Evolutionary conservation across 2,888 invertebrate species (phyloP).

Genomic region (Lochmaea crataegi): DNA sequence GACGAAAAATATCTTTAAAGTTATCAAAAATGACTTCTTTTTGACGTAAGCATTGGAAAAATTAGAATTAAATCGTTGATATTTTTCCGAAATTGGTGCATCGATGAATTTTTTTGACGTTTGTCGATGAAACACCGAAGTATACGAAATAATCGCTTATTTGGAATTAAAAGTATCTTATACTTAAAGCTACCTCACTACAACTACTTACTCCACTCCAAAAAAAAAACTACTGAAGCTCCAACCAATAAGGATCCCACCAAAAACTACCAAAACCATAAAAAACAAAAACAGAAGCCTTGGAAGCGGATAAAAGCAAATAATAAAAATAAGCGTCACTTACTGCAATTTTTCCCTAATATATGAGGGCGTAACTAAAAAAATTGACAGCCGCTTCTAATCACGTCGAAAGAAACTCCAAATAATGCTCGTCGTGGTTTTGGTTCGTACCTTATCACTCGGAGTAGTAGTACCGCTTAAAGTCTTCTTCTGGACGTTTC

Average conservation of each 20-base stretch:
- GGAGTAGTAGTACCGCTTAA: constrained; percentile 29
- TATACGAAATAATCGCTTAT: too few species aligned
- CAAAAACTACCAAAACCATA: constrained; percentile 44
- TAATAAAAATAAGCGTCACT: constrained; percentile 63
- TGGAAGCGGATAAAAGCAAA: constrained; percentile 53
- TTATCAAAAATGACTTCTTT: too few species aligned
- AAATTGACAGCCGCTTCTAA: constrained; percentile 59
- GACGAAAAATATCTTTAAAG: too few species aligned
- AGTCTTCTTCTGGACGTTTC: constrained; percentile 54
- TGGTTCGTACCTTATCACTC: constrained; percentile 76
- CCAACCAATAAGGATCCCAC: constrained; percentile 27
- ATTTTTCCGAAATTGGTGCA: too few species aligned
- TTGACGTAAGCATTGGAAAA: too few species aligned
- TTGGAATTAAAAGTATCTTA: constrained; percentile 26
- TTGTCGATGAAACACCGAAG: too few species aligned
- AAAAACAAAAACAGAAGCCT: constrained; percentile 41
- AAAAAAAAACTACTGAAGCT: constrained; percentile 36
- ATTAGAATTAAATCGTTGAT: too few species aligned
- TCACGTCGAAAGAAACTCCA: constrained; percentile 75
- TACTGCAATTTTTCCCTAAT: constrained; percentile 61
- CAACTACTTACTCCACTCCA: background rate
- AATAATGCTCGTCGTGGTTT: constrained; percentile 69
- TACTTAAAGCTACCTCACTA: constrained; percentile 34
- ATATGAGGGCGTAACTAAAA: constrained; percentile 58
- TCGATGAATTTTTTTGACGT: too few species aligned